These are phyloP conservation scores for Drosophila quadrilineata DNA, from an alignment of 1,140 invertebrate genomes.

Conservation along the genomic window DNA sequence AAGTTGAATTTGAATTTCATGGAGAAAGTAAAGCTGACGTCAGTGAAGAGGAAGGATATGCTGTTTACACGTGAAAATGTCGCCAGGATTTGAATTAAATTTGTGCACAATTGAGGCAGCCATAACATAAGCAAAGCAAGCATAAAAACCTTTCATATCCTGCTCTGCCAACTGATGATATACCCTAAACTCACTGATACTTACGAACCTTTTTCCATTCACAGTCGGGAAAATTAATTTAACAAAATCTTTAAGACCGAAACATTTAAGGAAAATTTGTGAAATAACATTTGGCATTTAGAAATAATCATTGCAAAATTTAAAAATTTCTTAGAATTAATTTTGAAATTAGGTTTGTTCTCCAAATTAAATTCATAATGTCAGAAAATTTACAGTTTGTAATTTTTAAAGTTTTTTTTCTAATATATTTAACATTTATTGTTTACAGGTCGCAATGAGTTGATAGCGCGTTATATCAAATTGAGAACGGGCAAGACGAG, in stretches of 20 bases:
- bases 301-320: no score
- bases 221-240: no score
- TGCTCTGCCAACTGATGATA: neutral
- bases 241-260: no score
- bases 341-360: no score
- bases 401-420: no score
- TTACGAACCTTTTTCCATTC: neutral
- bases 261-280: no score
- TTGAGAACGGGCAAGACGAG: constrained; percentile 98
- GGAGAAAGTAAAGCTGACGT: constrained; percentile 31
- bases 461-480: constrained; percentile 99
- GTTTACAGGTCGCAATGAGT: constrained; percentile 96
- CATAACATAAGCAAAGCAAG: constrained; percentile 1
- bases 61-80: constrained; percentile 26
- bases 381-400: no score
- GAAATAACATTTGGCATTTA: no score
- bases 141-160: neutral
- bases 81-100: constrained; percentile 34
- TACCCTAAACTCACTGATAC: neutral
- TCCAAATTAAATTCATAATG: no score
- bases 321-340: no score
- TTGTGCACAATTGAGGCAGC: constrained; percentile 12
- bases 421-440: neutral
- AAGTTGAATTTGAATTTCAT: no score
- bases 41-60: constrained; percentile 1